phyloP scores from a whole-genome alignment of 2,888 invertebrate genomes.

The Busseola fusca region DNA sequence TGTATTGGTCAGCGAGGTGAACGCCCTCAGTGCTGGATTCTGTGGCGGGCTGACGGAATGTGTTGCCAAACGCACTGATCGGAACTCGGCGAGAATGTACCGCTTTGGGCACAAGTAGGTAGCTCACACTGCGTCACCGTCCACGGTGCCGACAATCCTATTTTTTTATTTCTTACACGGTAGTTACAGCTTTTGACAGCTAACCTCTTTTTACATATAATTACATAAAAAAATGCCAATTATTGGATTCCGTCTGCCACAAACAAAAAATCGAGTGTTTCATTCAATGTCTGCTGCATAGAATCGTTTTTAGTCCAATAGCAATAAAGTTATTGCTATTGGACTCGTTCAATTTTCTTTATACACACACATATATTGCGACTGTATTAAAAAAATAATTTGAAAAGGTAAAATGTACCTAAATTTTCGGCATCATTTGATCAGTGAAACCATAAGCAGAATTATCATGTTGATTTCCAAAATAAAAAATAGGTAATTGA shows the following conservation, averaged over 20 bases:
- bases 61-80: slow-evolving; percentile 86
- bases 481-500: background rate
- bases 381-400: background rate
- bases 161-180: slow-evolving; percentile 48
- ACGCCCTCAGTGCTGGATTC: slow-evolving; percentile 80
- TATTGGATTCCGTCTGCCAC: slow-evolving; percentile 9
- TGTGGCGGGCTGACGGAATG: slow-evolving; percentile 81
- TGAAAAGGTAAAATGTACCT: background rate
- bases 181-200: slow-evolving; percentile 57
- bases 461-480: background rate
- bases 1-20: slow-evolving; percentile 76
- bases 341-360: slow-evolving; percentile 2
- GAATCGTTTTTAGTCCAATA: background rate
- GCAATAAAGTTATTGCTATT: too few species aligned
- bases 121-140: slow-evolving; percentile 55
- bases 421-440: background rate
- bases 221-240: slow-evolving; percentile 27
- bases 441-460: background rate
- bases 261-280: background rate
- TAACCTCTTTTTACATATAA: slow-evolving; percentile 39
- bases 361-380: background rate
- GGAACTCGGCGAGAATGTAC: slow-evolving; percentile 79
- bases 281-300: slow-evolving; percentile 11
- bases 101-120: slow-evolving; percentile 76
- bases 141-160: slow-evolving; percentile 36